Base-by-base conservation (phyloP, 1,140 invertebrate species). In the Chelonus insularis region DNA sequence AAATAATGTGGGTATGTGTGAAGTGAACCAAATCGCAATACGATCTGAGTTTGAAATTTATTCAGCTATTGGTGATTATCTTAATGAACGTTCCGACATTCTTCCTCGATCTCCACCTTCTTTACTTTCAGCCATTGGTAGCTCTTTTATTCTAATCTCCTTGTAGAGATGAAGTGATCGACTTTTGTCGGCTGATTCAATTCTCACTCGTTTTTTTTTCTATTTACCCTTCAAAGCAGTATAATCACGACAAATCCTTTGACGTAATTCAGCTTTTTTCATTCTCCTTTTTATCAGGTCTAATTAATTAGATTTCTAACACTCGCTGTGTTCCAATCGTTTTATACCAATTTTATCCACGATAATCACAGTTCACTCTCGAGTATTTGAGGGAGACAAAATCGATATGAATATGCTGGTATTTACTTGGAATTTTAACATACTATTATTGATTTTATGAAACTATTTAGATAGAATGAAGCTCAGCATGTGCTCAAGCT, bases 51-150 rank as follows among this genome's bases (percentile, higher is more conserved):
- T 60, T 43, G 62, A 54, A 74, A 74, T 72, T 74, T 71, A 69
- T 74, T 72, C 66, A 66, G 64, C 64, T 50, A 20, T 70, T 59
- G 51, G 61, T 70, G 67, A 73, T 72, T 73, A 70, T 70, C 61
- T 66, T 67, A 65, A 67, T 68, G 69, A 66, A 74, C 59, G 50
- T 54, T 34, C 47, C 50, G 48, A 50, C n/a, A 63, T 63, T 62
- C 45, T 45, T 60, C 50, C 36, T 63, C 60, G 60, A 54, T 63
- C 58, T 36, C 23, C 62, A 55, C 18, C 29, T 25, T 23, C 41
- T 57, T 21, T 36, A 23, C 37, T 45, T 47, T 25, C 18, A 57
- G 16, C 47, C 23, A n/a, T 59, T 45, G 47, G 51, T 29, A 29
- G 51, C 29, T 47, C 48, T 55, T 61, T 61, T 55, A 61, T 61